Conservation (phyloP, 2,797 vertebrate genomes). For the Cyclopterus lumpus region DNA sequence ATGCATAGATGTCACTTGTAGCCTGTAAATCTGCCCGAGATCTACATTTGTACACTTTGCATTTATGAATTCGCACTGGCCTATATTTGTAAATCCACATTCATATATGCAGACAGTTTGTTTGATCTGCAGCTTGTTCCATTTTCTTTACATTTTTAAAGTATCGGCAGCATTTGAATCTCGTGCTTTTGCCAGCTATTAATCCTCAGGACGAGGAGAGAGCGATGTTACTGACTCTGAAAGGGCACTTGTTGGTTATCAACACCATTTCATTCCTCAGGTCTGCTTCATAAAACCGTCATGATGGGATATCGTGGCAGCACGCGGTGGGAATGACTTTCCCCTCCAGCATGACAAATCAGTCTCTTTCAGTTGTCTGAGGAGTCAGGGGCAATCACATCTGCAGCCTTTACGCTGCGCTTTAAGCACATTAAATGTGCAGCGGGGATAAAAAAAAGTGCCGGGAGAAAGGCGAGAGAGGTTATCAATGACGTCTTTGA, state of each 20-base stretch:
- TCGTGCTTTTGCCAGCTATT: not conserved
- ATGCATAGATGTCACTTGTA: not conserved
- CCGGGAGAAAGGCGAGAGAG: not conserved
- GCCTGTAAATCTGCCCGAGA: not conserved
- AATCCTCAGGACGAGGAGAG: not conserved
- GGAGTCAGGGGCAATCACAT: slow-evolving; percentile 43
- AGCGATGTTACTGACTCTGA: slow-evolving; percentile 15
- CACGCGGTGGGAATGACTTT: slow-evolving; percentile 26
- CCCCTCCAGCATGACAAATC: slow-evolving; percentile 37
- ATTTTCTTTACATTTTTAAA: not conserved
- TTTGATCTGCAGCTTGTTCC: not conserved
- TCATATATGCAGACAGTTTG: not conserved
- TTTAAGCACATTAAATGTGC: slow-evolving; percentile 43
- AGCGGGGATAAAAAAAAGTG: not conserved
- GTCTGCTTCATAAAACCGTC: slow-evolving; percentile 20
- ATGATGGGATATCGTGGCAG: slow-evolving; percentile 34
- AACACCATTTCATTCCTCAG: slow-evolving; percentile 47
- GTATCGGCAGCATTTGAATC: not conserved
- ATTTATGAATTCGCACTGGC: not conserved
- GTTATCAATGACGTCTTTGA: slow-evolving; percentile 57
- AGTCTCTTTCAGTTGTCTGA: slow-evolving; percentile 19
- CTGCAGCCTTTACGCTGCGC: slow-evolving; percentile 35
- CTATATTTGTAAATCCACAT: not conserved
- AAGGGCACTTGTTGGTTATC: slow-evolving; percentile 49
- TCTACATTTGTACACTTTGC: not conserved